phyloP scores from a whole-genome alignment of 2,113 vertebrate genomes.

The Deroptyus accipitrinus region DNA sequence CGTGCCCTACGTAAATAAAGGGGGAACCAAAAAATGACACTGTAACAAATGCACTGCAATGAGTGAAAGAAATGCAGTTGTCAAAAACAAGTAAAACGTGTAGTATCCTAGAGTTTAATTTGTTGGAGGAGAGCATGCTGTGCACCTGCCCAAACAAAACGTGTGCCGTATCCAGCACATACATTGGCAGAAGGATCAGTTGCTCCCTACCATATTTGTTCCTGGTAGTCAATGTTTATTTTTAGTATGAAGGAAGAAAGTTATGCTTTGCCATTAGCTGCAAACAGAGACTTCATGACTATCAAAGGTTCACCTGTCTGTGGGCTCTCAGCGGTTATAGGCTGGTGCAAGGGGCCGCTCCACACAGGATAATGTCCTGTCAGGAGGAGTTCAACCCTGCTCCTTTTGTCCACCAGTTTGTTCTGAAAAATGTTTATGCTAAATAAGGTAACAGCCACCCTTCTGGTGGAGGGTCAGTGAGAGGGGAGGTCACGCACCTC shows the following conservation, averaged over 20 bases:
- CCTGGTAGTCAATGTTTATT: constrained; percentile 1
- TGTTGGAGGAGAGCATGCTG: not conserved
- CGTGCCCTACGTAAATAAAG: not conserved
- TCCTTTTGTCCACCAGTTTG: not conserved
- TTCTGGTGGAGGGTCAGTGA: not conserved
- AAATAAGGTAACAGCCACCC: not conserved
- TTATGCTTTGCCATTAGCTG: not conserved
- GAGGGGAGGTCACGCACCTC: not conserved
- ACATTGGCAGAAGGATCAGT: not conserved
- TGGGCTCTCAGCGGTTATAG: not conserved
- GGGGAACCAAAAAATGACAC: not conserved
- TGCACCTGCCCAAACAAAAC: constrained; percentile 13
- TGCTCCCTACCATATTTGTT: not conserved
- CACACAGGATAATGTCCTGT: not conserved
- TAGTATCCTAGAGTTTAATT: not conserved
- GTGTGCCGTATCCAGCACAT: not conserved
- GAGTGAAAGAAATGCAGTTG: not conserved
- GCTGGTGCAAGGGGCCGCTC: not conserved
- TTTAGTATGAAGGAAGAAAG: not conserved
- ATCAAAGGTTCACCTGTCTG: not conserved
- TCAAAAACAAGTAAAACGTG: not conserved
- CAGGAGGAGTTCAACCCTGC: not conserved
- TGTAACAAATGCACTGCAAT: not conserved
- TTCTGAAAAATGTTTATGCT: constrained; percentile 13
- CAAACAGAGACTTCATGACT: not conserved